A percentile compares a stretch with the other conserved stretches of the same genome.
Evolutionary conservation across 1,140 invertebrate genomes (phyloP).

Genomic region (Drosophila dunni): DNA sequence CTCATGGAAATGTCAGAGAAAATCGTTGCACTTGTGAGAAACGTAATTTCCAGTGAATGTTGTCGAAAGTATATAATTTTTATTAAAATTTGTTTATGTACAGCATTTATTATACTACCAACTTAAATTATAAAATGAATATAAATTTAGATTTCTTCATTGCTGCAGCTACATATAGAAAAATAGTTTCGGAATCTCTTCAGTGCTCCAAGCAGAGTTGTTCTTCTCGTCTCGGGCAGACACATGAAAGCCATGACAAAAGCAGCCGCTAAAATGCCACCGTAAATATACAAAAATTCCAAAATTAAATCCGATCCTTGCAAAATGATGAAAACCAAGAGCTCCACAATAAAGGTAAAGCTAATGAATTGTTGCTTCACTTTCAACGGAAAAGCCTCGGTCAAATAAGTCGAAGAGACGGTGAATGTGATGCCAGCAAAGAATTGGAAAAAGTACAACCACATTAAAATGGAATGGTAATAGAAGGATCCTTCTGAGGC

Average conservation of each 20-base stretch:
- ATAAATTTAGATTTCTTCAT: neutral
- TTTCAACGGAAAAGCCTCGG: slow-evolving; percentile 56
- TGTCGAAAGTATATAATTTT: too few species aligned
- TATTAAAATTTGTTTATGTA: too few species aligned
- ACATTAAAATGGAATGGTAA: neutral
- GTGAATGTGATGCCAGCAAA: slow-evolving; percentile 53
- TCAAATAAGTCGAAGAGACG: slow-evolving; percentile 51
- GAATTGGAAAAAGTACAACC: slow-evolving; percentile 45
- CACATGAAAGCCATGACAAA: slow-evolving; percentile 1
- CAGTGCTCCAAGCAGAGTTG: slow-evolving; percentile 20
- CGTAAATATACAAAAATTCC: slow-evolving; percentile 50
- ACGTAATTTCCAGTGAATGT: too few species aligned
- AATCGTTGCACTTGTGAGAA: too few species aligned
- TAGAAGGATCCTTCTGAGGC: neutral
- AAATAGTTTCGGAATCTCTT: neutral
- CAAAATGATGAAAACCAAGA: slow-evolving; percentile 58
- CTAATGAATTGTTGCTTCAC: slow-evolving; percentile 60
- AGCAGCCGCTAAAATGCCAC: neutral
- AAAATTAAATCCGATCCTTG: neutral
- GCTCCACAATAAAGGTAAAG: slow-evolving; percentile 52
- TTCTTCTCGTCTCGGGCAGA: slow-evolving; percentile 31
- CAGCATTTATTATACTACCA: neutral
- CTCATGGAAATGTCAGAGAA: too few species aligned
- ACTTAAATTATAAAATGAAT: neutral
- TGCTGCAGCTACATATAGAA: neutral